phyloP scores from a whole-genome alignment of 1,140 invertebrate genomes.

The Danaus plexippus region DNA sequence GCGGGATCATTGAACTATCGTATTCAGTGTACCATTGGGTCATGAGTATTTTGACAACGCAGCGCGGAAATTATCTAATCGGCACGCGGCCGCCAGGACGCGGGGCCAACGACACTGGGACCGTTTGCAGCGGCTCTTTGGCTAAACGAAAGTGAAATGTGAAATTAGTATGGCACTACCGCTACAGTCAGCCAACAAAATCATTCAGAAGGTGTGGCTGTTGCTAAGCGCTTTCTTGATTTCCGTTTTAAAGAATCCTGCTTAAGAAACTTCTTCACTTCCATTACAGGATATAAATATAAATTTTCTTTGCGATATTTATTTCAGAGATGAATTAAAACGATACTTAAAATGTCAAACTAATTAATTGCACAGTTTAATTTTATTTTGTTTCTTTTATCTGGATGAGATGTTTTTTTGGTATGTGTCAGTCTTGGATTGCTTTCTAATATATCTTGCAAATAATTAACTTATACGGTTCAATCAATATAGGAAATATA shows the following conservation, averaged over 20 bases:
- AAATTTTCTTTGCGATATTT: too few species aligned
- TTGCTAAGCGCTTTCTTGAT: constrained; percentile 12
- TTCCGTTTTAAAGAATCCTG: too few species aligned
- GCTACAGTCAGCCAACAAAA: constrained; percentile 40
- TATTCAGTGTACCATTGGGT: constrained; percentile 69
- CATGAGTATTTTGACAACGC: constrained; percentile 70
- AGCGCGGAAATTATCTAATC: constrained; percentile 70
- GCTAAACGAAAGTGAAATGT: constrained; percentile 65
- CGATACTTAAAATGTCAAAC: too few species aligned
- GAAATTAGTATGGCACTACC: constrained; percentile 35
- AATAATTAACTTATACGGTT: too few species aligned
- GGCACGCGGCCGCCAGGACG: constrained; percentile 65
- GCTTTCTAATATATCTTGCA: too few species aligned
- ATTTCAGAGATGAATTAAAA: too few species aligned
- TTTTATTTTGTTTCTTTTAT: too few species aligned
- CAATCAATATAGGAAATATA: background rate
- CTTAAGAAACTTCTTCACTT: too few species aligned
- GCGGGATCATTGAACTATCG: constrained; percentile 50
- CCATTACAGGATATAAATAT: too few species aligned
- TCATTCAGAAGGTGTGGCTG: constrained; percentile 34
- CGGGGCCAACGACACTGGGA: constrained; percentile 52
- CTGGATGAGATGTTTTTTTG: too few species aligned
- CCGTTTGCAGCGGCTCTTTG: constrained; percentile 43
- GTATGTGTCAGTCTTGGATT: too few species aligned
- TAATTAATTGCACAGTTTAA: too few species aligned